These are phyloP conservation scores for Pinctada fucata DNA, from an alignment of 2,888 invertebrate species.

Conservation along the genomic window DNA sequence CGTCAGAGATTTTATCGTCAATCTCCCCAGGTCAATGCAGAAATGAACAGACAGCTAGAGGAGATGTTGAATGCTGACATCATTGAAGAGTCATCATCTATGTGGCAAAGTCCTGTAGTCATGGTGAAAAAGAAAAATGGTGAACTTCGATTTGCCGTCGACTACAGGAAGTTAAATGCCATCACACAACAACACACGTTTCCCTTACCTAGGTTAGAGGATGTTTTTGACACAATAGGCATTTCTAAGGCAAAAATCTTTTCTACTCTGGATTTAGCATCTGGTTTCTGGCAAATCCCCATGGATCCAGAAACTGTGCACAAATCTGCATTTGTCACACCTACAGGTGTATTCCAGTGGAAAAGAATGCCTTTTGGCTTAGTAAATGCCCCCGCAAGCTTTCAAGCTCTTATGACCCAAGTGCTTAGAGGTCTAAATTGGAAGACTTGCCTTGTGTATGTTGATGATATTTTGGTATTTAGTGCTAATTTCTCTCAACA, in stretches of 20 bases:
- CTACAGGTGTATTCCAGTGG: slow-evolving; percentile 41
- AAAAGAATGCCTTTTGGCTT: no score
- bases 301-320: no score
- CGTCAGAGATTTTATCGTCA: slow-evolving; percentile 31
- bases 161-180: slow-evolving; percentile 20
- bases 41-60: slow-evolving; percentile 37
- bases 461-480: no score
- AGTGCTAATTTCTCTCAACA: slow-evolving; percentile 40
- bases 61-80: slow-evolving; percentile 39
- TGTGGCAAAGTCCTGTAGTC: no score
- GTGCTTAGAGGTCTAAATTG: no score
- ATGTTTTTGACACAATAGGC: slow-evolving; percentile 36
- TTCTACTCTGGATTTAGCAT: no score
- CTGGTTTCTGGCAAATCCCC: no score
- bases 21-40: no score
- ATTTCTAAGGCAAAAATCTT: slow-evolving; percentile 24
- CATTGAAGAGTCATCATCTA: no score
- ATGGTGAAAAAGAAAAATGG: slow-evolving; percentile 18
- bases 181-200: slow-evolving; percentile 30
- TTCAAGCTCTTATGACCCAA: slow-evolving; percentile 28
- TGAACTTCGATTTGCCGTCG: slow-evolving; percentile 21
- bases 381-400: slow-evolving; percentile 20
- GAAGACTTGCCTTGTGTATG: no score
- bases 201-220: slow-evolving; percentile 36
- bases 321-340: slow-evolving; percentile 23